Percentiles rank a stretch among this genome's conserved stretches.
phyloP scores from a whole-genome alignment of 2,113 vertebrate species.

The Scortum barcoo region DNA sequence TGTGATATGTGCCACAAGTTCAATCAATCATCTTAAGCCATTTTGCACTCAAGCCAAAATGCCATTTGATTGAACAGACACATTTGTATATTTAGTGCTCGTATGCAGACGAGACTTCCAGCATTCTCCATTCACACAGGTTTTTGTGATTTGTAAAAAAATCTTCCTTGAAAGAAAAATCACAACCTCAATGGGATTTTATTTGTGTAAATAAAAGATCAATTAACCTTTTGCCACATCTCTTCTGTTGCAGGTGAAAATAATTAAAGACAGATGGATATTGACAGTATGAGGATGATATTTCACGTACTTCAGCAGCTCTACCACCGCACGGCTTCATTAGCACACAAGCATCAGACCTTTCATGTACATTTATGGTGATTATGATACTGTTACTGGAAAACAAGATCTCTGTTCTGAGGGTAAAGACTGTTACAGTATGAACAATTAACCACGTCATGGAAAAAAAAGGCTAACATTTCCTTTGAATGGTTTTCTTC shows the following conservation, averaged over 20 bases:
- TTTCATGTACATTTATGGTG: neutral
- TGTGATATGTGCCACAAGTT: neutral
- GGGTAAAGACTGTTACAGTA: constrained; percentile 3
- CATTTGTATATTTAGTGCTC: constrained; percentile 6
- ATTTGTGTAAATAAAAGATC: constrained; percentile 1
- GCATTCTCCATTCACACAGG: constrained; percentile 3
- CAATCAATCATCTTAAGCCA: constrained; percentile 3
- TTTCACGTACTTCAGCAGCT: neutral
- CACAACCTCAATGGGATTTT: neutral
- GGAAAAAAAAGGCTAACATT: neutral
- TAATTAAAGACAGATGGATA: constrained; percentile 1
- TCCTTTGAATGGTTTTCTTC: neutral
- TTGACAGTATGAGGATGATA: neutral
- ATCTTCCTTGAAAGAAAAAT: neutral
- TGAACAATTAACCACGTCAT: neutral
- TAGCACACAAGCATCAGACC: neutral
- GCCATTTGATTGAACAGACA: constrained; percentile 1
- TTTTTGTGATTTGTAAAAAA: constrained; percentile 1
- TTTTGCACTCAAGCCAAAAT: constrained; percentile 12
- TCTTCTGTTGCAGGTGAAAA: constrained; percentile 4
- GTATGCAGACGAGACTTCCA: constrained; percentile 11
- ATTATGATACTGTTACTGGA: neutral
- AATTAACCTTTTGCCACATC: neutral
- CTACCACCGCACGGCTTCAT: neutral
- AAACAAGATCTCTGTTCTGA: neutral